Evolutionary conservation across 2,888 invertebrate species (phyloP), one percentile per base, ranked within the genome.

Genomic region (Sphecodes monilicornis): DNA sequence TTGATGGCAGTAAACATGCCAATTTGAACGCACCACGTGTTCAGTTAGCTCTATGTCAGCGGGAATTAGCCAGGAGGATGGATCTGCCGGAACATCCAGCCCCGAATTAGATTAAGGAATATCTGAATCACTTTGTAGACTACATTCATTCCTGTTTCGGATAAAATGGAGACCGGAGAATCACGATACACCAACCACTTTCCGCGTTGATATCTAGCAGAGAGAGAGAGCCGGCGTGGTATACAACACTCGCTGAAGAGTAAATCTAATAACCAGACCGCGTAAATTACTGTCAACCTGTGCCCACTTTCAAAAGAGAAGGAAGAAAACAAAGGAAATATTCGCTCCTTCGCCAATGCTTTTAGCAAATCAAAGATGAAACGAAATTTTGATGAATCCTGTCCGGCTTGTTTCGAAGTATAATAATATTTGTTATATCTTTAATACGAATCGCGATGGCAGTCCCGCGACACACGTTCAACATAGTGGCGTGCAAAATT

Each of bases 1-100:
- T 60, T 26, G 39, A 66, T 32, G 29, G n/a, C 39, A 18, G 57
- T 10, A 29, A 64, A 22, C 18, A 43, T 64, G 39, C 64, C 74
- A 32, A 68, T 68, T 68, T 39, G 68, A 68, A 13, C 36, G 39
- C 8, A 68, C 68, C 68, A 68, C 68, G 39, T 36, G 68, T n/a
- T 43, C 26, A 26, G 71, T 71, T 71, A 46, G 71, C 71, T 71
- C 43, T 71, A 43, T 71, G 71, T 68, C 68, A 68, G 36, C 68
- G 39, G 68, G 68, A 68, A 68, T 68, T 68, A 68, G 68, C 68
- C 4, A 39, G 36, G 68, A 39, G 11, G 68, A 68, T 68, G 36
- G 36, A 68, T 68, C 22, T 39, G 36, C 68, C 5, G 22, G 68
- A 68, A 68, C 68, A 36, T 68, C 68, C 68, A 39, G 22, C 22